phyloP scores from a whole-genome alignment of 2,797 vertebrate species.

The Lepus oiostolus region DNA sequence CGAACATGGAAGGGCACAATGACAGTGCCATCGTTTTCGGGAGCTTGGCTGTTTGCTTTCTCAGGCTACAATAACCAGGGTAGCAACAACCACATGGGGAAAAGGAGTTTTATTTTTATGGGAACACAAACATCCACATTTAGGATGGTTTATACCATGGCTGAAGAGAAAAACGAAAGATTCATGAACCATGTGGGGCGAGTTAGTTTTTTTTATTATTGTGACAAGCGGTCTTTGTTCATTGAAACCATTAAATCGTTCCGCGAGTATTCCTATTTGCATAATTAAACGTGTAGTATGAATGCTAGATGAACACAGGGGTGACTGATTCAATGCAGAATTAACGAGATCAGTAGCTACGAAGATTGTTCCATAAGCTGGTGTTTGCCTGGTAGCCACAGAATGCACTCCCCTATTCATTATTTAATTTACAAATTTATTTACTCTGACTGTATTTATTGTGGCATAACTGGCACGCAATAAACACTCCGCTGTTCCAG shows the following conservation, averaged over 20 bases:
- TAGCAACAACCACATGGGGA: not conserved
- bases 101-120: conserved; percentile 39
- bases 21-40: no score
- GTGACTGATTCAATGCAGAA: not conserved
- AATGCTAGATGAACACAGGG: not conserved
- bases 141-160: conserved; percentile 55
- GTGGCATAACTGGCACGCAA: not conserved
- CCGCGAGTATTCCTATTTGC: conserved; percentile 56
- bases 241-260: conserved; percentile 76
- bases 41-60: not conserved
- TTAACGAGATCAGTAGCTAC: not conserved
- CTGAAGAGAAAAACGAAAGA: conserved; percentile 73
- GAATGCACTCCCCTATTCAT: not conserved
- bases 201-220: conserved; percentile 68
- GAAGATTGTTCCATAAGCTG: not conserved
- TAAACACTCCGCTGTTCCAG: no score
- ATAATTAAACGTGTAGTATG: conserved; percentile 48
- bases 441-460: not conserved
- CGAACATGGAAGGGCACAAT: conserved; percentile 47
- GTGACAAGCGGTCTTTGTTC: conserved; percentile 70
- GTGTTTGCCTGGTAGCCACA: not conserved
- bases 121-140: conserved; percentile 55
- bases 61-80: not conserved
- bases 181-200: conserved; percentile 77
- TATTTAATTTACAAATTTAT: not conserved